A percentile compares a stretch with the other conserved stretches of the same genome.
These are phyloP conservation scores for Porites evermanni DNA, from an alignment of 92 coral and sea anemone species.

Conservation along the genomic window DNA sequence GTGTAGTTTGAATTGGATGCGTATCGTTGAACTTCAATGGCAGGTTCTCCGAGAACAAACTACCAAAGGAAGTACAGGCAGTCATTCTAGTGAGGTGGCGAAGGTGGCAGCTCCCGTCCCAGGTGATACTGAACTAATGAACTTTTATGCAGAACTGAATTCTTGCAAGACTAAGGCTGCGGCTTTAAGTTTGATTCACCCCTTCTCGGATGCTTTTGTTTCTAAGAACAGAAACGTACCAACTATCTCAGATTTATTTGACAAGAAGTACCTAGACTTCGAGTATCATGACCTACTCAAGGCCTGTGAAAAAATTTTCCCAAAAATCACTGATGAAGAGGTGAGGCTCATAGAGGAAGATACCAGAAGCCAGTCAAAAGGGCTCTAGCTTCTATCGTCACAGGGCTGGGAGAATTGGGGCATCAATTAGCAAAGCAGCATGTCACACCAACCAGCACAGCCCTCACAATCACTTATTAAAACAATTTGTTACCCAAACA, in stretches of 20 bases:
- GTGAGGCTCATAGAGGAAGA: constrained; percentile 63
- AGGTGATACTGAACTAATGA: constrained; percentile 31
- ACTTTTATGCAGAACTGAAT: constrained; percentile 52
- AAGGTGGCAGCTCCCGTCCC: constrained; percentile 31
- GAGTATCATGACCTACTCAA: constrained; percentile 62
- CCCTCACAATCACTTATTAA: constrained; percentile 69
- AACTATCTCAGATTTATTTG: constrained; percentile 60
- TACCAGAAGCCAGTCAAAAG: constrained; percentile 46
- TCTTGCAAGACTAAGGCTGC: constrained; percentile 64
- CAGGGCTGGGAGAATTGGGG: constrained; percentile 83
- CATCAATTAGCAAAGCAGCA: constrained; percentile 66
- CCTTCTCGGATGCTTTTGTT: constrained; percentile 68
- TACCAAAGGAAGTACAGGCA: constrained; percentile 24
- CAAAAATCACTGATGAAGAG: constrained; percentile 54
- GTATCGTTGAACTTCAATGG: constrained; percentile 75
- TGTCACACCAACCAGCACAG: constrained; percentile 70
- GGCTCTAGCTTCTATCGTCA: constrained; percentile 73
- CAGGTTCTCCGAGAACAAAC: constrained; percentile 50
- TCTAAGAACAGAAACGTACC: constrained; percentile 59
- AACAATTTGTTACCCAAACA: constrained; percentile 69
- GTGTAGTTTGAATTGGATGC: constrained; percentile 74
- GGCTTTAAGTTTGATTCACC: constrained; percentile 57
- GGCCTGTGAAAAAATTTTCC: constrained; percentile 50
- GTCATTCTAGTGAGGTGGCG: constrained; percentile 8
- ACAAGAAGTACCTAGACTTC: constrained; percentile 60